Base-by-base conservation (phyloP, 2,113 vertebrate species). In the Nanorana parkeri region DNA sequence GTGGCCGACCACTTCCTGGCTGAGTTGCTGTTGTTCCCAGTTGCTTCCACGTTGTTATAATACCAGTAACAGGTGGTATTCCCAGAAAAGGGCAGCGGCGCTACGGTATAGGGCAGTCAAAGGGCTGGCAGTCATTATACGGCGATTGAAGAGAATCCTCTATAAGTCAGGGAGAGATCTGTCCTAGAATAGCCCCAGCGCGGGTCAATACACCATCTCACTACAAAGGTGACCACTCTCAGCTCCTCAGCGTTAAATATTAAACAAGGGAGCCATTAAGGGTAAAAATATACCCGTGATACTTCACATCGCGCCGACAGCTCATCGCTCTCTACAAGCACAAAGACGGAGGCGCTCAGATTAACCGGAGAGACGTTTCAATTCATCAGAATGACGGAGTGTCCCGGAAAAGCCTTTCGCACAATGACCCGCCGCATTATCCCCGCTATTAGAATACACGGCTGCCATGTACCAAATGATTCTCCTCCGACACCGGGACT, bases 201-300 rank as follows among this genome's bases (percentile, higher is more conserved):
- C 71, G 23, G 28, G 26, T 74, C 71, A 60, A 36, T 32, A 29
- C 28, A 4, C 6, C 17, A 0, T 4, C 52, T 32, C 5, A 54
- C 71, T 74, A 13, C 19, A 17, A 60, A n/a, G 20, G 28, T 21
- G 54, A 74, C 54, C 71, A 36, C 28, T 58, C 55, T n/a, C 54
- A 36, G 54, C 32, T 60, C 28, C 32, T 60, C 20, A 19, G 32
- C 21, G 63, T 80, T 80, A 82, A 82, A 75, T 82, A 82, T 82
- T 82, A 75, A 82, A 75, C 72, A 67, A 47, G 47, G 67, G 80
- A 55, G 47, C 69, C 65, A 75, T 75, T 23, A 56, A 75, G 51
- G 51, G 55, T 58, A 16, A 67, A 74, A 32, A 74, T 58, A 28
- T 36, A 17, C n/a, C 28, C 63, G 47, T 66, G 51, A 54, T 64